Base-by-base conservation (phyloP, 2,888 invertebrate species). In the Pomacea canaliculata region DNA sequence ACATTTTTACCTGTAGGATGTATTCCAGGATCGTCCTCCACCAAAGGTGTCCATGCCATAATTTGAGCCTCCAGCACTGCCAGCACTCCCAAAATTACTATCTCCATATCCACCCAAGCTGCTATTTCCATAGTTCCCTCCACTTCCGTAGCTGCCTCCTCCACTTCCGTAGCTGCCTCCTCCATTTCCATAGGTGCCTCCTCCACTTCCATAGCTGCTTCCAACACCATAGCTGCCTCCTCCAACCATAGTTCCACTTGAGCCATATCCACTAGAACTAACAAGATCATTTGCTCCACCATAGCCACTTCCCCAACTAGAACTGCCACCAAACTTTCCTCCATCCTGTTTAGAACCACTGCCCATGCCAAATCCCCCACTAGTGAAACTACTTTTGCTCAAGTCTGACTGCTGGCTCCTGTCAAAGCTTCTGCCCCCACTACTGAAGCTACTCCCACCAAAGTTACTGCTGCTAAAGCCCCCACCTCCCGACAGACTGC, bases 281-380 rank as follows among this genome's bases (percentile, higher is more conserved):
- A n/a, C 71, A 49, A 37, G n/a, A 63, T 63, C 27, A 63, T 19
- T 19, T 19, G 10, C 63, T 27, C 73, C 73, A 56, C 56, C 56
- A 8, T 23, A 59, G n/a, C 73, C 73, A 27, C 49, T 51, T 51
- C 18, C 51, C 56, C 23, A 51, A 19, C 37, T 59, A 19, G 56
- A 56, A 19, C 72, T 46, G 8, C 65, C 65, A 10, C 73, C 73
- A 68, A 68, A 68, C 37, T 68, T 73, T 18, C 48, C 19, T 62
- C 71, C 71, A 62, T 46, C 62, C 23, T n/a, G 13, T 18, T 60
- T 60, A 60, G 27, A 62, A 9, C 60, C 46, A 37, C 37, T 60
- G 18, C 71, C 71, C 23, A 59, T 27, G 48, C 62, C 62, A 19
- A 46, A 60, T 18, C 71, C 71, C n/a, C 62, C 48, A 13, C n/a